Conservation (phyloP, 2,888 invertebrate species). For the Alloplasta piceator region DNA sequence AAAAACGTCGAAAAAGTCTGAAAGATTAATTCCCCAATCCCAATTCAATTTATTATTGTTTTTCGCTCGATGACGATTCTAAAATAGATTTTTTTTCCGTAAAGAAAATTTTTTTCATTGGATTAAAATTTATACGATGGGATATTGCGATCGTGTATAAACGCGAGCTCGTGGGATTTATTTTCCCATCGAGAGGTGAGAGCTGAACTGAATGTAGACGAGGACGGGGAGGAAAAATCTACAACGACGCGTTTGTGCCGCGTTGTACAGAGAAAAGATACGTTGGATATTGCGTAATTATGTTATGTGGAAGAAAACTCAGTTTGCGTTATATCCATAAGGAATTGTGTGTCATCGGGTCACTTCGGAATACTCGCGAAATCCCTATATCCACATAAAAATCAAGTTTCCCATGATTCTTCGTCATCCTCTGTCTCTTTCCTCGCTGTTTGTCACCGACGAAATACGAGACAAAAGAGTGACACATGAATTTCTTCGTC, state of each 20-base stretch:
- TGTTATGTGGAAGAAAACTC: conserved; percentile 44
- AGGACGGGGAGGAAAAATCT: conserved; percentile 43
- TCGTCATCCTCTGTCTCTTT: conserved; percentile 34
- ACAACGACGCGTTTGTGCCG: conserved; percentile 27
- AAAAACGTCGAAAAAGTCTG: too few relatives aligned
- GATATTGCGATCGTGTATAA: neutral
- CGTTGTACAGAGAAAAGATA: neutral
- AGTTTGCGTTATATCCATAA: conserved; percentile 51
- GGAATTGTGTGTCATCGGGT: conserved; percentile 61
- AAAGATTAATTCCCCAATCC: too few relatives aligned
- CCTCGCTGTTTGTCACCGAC: neutral
- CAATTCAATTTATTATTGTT: too few relatives aligned
- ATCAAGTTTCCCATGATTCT: conserved; percentile 22
- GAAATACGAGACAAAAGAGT: neutral
- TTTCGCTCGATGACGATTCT: neutral
- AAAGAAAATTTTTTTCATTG: neutral
- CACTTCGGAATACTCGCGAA: conserved; percentile 36
- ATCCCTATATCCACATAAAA: conserved; percentile 25
- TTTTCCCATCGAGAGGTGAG: conserved; percentile 47
- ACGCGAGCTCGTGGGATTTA: conserved; percentile 52
- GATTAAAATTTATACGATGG: conserved; percentile 1
- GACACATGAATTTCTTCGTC: neutral
- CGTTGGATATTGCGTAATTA: conserved; percentile 52
- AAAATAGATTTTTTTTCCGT: neutral
- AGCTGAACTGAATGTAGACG: conserved; percentile 28